Percentiles rank a stretch among this genome's conserved stretches.
Conservation (phyloP, 2,113 vertebrate genomes). For the Muscicapa adusta region DNA sequence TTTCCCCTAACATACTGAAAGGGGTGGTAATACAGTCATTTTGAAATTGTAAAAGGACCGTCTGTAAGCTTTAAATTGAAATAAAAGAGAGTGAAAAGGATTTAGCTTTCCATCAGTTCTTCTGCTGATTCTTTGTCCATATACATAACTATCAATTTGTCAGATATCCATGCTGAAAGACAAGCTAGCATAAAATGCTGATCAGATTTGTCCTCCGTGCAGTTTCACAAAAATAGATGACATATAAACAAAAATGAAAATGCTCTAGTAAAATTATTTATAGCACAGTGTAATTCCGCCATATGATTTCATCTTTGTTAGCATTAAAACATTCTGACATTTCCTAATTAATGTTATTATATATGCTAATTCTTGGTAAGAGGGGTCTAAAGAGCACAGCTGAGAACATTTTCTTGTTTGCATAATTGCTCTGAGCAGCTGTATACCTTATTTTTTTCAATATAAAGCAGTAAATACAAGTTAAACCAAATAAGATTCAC, state of each 20-base stretch:
- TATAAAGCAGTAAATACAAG: constrained; percentile 1
- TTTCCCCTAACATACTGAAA: background rate
- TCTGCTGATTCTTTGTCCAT: background rate
- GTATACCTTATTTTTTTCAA: constrained; percentile 12
- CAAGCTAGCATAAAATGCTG: background rate
- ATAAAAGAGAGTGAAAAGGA: background rate
- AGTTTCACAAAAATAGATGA: background rate
- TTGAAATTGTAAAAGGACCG: background rate
- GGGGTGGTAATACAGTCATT: background rate
- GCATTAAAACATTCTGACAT: constrained; percentile 39
- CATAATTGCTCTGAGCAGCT: constrained; percentile 39
- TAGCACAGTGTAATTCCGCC: background rate
- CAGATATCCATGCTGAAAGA: background rate
- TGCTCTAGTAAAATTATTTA: constrained; percentile 19
- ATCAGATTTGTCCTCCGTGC: background rate
- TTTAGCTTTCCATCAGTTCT: background rate
- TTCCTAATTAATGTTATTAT: constrained; percentile 51
- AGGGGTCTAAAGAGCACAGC: constrained; percentile 27
- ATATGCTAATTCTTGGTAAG: constrained; percentile 24
- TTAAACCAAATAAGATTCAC: background rate
- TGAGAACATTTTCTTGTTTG: constrained; percentile 52
- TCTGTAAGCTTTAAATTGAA: background rate
- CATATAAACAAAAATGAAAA: background rate
- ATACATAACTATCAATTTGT: background rate
- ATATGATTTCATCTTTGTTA: constrained; percentile 11